A percentile compares a stretch with the other conserved stretches of the same genome.
These are phyloP conservation scores for Tylochromis polylepis DNA, from an alignment of 2,113 vertebrate genomes.

Conservation along the genomic window DNA sequence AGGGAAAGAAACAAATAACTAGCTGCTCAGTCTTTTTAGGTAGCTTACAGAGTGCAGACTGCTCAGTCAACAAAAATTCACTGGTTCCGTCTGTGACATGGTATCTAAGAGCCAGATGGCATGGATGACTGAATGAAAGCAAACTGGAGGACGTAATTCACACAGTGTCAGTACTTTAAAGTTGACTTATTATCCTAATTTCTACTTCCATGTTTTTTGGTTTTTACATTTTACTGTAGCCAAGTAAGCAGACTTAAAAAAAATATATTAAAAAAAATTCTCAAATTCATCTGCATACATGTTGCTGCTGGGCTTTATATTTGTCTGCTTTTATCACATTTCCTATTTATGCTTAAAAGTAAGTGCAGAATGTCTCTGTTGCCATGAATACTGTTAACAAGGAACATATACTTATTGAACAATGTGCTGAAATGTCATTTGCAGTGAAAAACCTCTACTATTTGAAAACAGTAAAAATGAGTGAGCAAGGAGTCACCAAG, in stretches of 20 bases:
- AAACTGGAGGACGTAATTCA: neutral
- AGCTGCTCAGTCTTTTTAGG: neutral
- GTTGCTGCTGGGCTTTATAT: neutral
- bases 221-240: neutral
- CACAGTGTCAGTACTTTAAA: neutral
- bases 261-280: too few species aligned
- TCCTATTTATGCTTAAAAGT: neutral
- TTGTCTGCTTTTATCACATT: neutral
- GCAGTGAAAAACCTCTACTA: neutral
- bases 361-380: neutral
- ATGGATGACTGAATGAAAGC: neutral
- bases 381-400: neutral
- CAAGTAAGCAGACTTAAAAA: neutral
- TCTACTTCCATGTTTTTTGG: neutral
- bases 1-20: neutral
- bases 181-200: neutral
- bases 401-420: neutral
- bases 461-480: neutral
- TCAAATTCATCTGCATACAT: neutral
- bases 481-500: neutral
- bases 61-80: neutral
- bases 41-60: neutral
- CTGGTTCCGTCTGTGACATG: neutral
- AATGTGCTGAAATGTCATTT: neutral
- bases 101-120: neutral